Percentiles rank a stretch among this genome's conserved stretches.
Evolutionary conservation across 2,113 vertebrate genomes (phyloP).

Genomic region (Fukomys damarensis): DNA sequence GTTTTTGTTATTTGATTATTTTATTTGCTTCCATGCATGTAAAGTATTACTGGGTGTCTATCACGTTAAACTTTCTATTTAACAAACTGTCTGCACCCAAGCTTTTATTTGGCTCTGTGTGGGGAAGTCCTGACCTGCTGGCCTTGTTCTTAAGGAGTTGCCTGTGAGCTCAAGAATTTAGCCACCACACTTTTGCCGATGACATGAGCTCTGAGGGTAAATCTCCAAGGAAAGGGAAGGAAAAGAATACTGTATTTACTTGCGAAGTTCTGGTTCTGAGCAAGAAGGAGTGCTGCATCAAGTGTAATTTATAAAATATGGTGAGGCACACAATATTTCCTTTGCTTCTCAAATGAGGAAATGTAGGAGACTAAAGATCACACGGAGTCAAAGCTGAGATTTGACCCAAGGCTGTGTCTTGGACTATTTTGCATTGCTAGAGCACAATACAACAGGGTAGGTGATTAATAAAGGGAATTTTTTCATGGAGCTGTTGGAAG

Average conservation of each 20-base stretch:
- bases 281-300: no score
- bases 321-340: not conserved
- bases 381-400: not conserved
- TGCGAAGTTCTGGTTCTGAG: not conserved
- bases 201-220: not conserved
- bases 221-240: not conserved
- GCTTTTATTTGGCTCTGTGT: not conserved
- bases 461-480: not conserved
- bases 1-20: constrained; percentile 43
- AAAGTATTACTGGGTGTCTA: not conserved
- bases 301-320: not conserved
- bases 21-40: not conserved
- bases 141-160: not conserved
- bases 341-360: not conserved
- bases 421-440: not conserved
- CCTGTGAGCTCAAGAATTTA: not conserved
- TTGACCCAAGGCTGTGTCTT: not conserved
- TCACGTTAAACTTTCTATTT: not conserved
- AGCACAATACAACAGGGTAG: not conserved
- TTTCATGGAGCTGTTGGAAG: not conserved
- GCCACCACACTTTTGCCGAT: not conserved
- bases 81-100: not conserved
- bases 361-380: not conserved
- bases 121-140: not conserved
- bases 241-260: not conserved